A percentile compares a stretch with the other conserved stretches of the same genome.
These are phyloP conservation scores for Acanthiza pusilla DNA, from an alignment of 2,797 vertebrate genomes.

Conservation along the genomic window DNA sequence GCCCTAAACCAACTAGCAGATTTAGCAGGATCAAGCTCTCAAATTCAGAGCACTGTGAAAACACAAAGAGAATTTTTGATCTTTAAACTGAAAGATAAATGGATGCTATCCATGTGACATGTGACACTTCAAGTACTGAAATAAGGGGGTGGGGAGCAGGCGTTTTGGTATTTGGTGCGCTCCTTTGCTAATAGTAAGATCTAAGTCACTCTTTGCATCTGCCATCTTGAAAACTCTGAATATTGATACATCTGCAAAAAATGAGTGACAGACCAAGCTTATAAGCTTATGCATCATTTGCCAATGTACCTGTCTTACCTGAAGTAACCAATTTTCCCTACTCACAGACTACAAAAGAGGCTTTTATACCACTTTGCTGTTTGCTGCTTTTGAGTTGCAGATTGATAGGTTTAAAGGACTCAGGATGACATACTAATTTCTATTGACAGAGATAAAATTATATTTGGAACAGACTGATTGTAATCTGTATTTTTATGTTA, in stretches of 20 bases:
- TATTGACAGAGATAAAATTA: neutral
- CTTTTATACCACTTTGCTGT: neutral
- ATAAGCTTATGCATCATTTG: neutral
- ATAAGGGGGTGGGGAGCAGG: neutral
- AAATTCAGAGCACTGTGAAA: constrained; percentile 22
- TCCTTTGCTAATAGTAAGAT: neutral
- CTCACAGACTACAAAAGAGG: neutral
- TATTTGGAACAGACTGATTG: neutral
- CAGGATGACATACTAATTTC: neutral
- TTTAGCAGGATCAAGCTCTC: constrained; percentile 44
- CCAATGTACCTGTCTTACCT: neutral
- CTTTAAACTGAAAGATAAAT: constrained; percentile 37
- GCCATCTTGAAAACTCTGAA: neutral
- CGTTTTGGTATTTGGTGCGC: neutral
- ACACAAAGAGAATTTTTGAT: neutral
- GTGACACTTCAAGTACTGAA: neutral
- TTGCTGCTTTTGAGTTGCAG: neutral
- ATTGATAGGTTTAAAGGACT: neutral
- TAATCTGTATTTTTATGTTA: neutral
- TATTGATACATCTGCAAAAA: neutral
- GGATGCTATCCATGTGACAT: neutral
- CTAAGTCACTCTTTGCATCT: neutral
- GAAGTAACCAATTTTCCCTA: neutral
- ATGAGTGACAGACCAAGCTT: neutral
- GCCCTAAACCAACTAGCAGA: neutral